A percentile compares a stretch with the other conserved stretches of the same genome.
Evolutionary conservation across 2,113 vertebrate species (phyloP).

Genomic region (Dicrurus megarhynchus): DNA sequence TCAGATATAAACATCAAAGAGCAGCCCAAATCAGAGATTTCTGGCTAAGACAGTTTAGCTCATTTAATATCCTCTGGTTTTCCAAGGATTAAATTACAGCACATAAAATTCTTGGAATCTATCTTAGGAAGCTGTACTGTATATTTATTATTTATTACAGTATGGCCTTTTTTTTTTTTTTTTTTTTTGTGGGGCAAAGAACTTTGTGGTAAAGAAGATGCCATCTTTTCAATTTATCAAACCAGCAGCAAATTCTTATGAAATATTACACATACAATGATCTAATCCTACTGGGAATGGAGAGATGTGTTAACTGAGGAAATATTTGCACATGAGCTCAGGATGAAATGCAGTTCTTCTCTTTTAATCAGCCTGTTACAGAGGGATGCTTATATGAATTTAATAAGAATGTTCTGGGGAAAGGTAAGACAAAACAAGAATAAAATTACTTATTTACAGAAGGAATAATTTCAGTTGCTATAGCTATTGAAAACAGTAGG

Average conservation of each 20-base stretch:
- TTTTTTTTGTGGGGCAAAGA: slow-evolving; percentile 36
- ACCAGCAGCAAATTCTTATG: slow-evolving; percentile 51
- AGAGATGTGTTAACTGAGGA: slow-evolving; percentile 33
- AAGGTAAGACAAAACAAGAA: neutral
- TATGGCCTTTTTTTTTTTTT: neutral
- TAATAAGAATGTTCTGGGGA: neutral
- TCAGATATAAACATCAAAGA: slow-evolving; percentile 80
- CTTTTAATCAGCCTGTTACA: neutral
- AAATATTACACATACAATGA: slow-evolving; percentile 29
- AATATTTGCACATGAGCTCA: slow-evolving; percentile 10
- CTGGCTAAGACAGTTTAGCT: slow-evolving; percentile 81
- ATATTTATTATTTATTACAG: slow-evolving; percentile 75
- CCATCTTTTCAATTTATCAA: slow-evolving; percentile 60
- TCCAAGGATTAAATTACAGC: slow-evolving; percentile 78
- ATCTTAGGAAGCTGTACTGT: slow-evolving; percentile 65
- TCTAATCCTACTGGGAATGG: slow-evolving; percentile 21
- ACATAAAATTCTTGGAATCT: slow-evolving; percentile 82
- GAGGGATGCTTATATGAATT: neutral
- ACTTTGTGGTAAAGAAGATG: slow-evolving; percentile 38
- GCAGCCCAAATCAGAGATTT: slow-evolving; percentile 78
- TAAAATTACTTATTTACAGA: neutral
- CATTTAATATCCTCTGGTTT: slow-evolving; percentile 83
- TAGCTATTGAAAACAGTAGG: neutral
- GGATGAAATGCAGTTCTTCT: slow-evolving; percentile 2
- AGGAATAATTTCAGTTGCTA: neutral